Conservation (phyloP, 2,797 vertebrate species). For the Clarias pachynema region DNA sequence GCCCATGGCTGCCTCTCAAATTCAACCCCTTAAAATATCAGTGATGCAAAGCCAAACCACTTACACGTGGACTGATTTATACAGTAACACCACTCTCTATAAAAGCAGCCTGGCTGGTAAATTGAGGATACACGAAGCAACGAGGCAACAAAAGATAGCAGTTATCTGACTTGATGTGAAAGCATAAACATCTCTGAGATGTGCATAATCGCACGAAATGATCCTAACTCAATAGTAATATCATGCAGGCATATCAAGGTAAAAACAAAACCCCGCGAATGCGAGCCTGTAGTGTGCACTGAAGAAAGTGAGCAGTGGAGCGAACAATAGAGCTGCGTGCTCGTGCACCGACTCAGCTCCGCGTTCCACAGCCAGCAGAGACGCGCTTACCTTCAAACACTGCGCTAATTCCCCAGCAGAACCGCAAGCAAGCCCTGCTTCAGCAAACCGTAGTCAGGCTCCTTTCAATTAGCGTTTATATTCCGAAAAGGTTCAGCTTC, state of each 20-base stretch:
- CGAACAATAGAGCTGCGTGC: conserved; percentile 76
- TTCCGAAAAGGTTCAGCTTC: conserved; percentile 74
- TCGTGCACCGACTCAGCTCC: conserved; percentile 55
- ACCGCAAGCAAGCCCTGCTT: conserved; percentile 47
- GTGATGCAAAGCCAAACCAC: conserved; percentile 36
- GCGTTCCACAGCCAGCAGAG: neutral
- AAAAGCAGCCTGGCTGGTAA: neutral
- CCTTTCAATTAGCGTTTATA: conserved; percentile 66
- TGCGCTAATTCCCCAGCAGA: conserved; percentile 39
- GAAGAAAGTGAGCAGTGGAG: conserved; percentile 57
- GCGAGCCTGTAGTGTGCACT: neutral
- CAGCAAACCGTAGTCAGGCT: conserved; percentile 5
- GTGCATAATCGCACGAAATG: neutral
- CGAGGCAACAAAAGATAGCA: conserved; percentile 28
- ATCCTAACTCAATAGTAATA: neutral
- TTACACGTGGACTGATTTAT: conserved; percentile 14
- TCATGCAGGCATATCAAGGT: neutral
- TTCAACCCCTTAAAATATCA: conserved; percentile 33
- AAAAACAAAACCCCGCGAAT: neutral
- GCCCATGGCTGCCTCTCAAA: conserved; percentile 25
- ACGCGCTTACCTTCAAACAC: conserved; percentile 62
- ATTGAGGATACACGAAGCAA: neutral
- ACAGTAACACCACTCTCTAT: neutral
- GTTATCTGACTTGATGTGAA: neutral
- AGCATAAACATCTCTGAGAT: neutral